Evolutionary conservation across 2,888 invertebrate genomes (phyloP), one percentile per base, ranked within the genome.

Genomic region (Siphlonurus alternatus): DNA sequence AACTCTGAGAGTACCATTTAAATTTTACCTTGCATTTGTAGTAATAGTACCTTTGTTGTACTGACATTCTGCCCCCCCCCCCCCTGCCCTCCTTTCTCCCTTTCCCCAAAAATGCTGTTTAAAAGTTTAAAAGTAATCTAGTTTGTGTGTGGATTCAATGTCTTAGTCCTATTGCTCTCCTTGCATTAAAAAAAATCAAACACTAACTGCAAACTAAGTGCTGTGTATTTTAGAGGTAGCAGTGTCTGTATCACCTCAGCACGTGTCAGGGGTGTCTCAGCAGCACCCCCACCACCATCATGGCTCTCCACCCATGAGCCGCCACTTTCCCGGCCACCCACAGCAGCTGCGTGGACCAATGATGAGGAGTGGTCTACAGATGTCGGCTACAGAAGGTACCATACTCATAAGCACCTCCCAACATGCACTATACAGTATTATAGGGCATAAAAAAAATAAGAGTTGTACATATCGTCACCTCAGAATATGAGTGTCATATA

Each of bases 271-370:
- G 18, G 22, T 60, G 2, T 5, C 10, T 59, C n/a, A n/a, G n/a
- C n/a, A n/a, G n/a, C 59, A 20, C 25, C 5, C 20, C 25, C 23
- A n/a, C 23, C 38, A 25, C 24, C 19, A 25, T 38, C 23, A n/a
- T 25, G 51, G 59, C 24, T 23, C 66, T 51, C 62, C 25, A 59
- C 70, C 71, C 65, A 70, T 70, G 7, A 69, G 71, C 24, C 25
- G 23, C 0, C 75, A 77, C 63, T 86, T 84, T 72, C 89, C 89
- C 0, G 89, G 89, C 7, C 81, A 89, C 67, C 89, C 89, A 10
- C 83, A 87, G 70, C 82, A 86, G 1, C 81, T 88, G 67, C 80
- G 82, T 88, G 69, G 66, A 70, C 18, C 72, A 71, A 65, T 59
- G 61, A 65, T 59, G 61, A 53, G 56, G 64, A 67, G 38, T 51